Base-by-base conservation (phyloP, 2,113 vertebrate genomes). In the Speoplatyrhinus poulsoni region DNA sequence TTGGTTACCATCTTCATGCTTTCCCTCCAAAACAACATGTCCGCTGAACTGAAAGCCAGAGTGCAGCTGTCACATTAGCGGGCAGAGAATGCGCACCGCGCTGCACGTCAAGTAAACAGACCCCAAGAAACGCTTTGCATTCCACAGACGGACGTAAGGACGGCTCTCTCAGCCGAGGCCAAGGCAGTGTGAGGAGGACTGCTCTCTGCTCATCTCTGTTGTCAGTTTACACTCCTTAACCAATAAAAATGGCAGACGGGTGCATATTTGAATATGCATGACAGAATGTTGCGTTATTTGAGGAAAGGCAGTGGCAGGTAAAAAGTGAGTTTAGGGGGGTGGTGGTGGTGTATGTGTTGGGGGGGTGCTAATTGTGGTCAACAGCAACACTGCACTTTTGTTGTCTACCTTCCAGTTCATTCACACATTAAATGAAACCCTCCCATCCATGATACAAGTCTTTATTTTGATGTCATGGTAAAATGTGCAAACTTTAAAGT, bases 1-100 rank as follows among this genome's bases (percentile, higher is more conserved):
- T 92, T 93, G 88, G 89, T 82, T 84, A 85, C 82, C 86, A 83
- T 88, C 86, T 85, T 89, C 82, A 80, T 85, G 87, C 87, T 88
- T 90, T 86, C 85, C 60, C 73, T 83, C 85, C 72, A 80, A 76
- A 87, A 88, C 84, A 90, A 89, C 88, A 87, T 87, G 89, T 82
- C 81, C 84, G 77, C 85, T 88, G 78, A 90, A 87, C 77, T 88
- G 87, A 89, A 79, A 86, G 85, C 85, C 89, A 89, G 86, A 89
- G 85, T 88, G 85, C 88, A 87, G 86, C 89, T 88, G 88, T 93
- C 91, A 90, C 85, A 87, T 91, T 85, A 89, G 80, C 80, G 83
- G 84, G 83, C 78, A 85, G 77, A 68, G 77, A 86, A 76, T 9
- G 41, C 75, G 76, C 85, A 58, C 75, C 73, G 56, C 33, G n/a